phyloP scores from a whole-genome alignment of 53 echinoderm and acorn worm species.

The Luidia sarsii region DNA sequence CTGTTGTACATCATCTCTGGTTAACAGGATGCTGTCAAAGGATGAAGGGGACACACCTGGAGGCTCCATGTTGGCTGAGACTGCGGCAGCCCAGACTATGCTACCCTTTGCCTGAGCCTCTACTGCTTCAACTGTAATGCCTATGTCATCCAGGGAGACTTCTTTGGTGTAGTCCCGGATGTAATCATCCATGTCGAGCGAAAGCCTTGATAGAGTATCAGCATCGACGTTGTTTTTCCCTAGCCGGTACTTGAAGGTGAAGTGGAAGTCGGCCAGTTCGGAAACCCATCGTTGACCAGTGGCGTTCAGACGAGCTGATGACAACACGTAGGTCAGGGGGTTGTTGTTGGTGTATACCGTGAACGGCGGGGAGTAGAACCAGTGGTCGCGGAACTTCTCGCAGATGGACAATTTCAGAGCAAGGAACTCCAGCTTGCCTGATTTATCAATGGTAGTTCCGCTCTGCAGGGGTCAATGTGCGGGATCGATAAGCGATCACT shows the following conservation, averaged over 20 bases:
- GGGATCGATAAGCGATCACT: conserved; percentile 55
- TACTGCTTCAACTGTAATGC: conserved; percentile 1
- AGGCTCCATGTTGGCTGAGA: background rate
- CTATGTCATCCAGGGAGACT: conserved; percentile 3
- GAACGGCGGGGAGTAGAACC: conserved; percentile 37
- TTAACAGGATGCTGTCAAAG: background rate
- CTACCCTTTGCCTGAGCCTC: background rate
- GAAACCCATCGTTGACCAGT: conserved; percentile 64
- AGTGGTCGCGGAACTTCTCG: conserved; percentile 41
- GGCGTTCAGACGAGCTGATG: conserved; percentile 36
- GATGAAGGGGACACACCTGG: background rate
- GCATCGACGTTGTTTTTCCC: conserved; percentile 50
- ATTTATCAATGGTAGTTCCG: conserved; percentile 67
- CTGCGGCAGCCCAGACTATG: background rate
- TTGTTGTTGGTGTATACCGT: conserved; percentile 67
- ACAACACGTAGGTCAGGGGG: conserved; percentile 57
- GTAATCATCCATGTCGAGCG: conserved; percentile 9
- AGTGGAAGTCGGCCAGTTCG: conserved; percentile 54
- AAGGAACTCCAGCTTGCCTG: conserved; percentile 44
- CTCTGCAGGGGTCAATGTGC: conserved; percentile 53
- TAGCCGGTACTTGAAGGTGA: conserved; percentile 61
- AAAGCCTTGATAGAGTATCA: conserved; percentile 50
- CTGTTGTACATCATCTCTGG: conserved; percentile 1
- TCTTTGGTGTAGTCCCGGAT: conserved; percentile 20
- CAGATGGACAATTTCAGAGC: conserved; percentile 46